Conservation (phyloP, 2,113 vertebrate genomes). For the Phalacrocorax aristotelis region DNA sequence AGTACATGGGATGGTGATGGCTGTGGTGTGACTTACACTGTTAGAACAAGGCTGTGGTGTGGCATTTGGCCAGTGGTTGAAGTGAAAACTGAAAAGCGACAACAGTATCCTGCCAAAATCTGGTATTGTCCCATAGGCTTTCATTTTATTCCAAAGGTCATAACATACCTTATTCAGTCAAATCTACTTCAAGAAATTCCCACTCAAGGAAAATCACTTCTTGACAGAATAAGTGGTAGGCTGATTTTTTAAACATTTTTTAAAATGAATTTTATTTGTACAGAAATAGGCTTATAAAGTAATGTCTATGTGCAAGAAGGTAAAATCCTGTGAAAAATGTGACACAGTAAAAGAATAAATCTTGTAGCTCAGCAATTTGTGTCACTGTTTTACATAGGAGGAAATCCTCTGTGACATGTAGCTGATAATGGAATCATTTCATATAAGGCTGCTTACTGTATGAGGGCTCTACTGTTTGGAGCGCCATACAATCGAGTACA, state of each 20-base stretch:
- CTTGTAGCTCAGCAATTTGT: conserved; percentile 40
- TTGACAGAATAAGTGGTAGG: conserved; percentile 21
- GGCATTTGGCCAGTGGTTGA: neutral
- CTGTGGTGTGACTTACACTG: conserved; percentile 8
- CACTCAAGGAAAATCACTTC: conserved; percentile 16
- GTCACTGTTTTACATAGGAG: conserved; percentile 10
- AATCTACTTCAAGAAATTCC: conserved; percentile 37
- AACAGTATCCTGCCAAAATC: conserved; percentile 45
- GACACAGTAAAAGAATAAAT: neutral
- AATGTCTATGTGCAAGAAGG: neutral
- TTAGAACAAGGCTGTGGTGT: conserved; percentile 37
- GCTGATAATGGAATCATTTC: conserved; percentile 57
- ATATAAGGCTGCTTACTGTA: neutral
- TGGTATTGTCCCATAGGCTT: conserved; percentile 23
- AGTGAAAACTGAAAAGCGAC: conserved; percentile 33
- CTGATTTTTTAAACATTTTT: neutral
- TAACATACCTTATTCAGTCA: neutral
- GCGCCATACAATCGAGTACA: neutral
- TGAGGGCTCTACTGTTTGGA: conserved; percentile 1
- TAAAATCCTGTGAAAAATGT: conserved; percentile 36
- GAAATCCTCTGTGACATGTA: conserved; percentile 57
- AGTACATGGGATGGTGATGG: neutral
- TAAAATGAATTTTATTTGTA: neutral
- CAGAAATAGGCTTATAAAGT: neutral
- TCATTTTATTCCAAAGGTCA: conserved; percentile 43